These are phyloP conservation scores for Cyrtodaria siliqua DNA, from an alignment of 2,888 invertebrate genomes.

Conservation along the genomic window DNA sequence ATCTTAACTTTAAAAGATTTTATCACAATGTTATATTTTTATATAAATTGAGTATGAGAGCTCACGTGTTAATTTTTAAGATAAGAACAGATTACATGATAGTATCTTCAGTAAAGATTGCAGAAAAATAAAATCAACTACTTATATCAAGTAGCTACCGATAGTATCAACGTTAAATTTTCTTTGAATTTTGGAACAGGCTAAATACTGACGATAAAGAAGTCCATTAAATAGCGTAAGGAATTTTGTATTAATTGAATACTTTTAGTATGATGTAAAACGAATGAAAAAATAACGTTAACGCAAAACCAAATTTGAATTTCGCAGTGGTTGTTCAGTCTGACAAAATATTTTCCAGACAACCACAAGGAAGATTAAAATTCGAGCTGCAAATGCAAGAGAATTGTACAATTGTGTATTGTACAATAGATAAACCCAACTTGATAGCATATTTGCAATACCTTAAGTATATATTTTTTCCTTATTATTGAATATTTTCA, in stretches of 20 bases:
- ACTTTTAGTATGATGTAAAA: constrained; percentile 13
- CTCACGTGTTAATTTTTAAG: constrained; percentile 55
- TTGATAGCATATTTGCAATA: no score
- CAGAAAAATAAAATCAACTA: constrained; percentile 29
- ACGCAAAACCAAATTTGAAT: no score
- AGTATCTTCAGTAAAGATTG: constrained; percentile 42
- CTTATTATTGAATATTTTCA: no score
- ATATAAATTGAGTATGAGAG: constrained; percentile 40
- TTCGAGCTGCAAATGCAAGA: no score
- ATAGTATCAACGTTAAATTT: constrained; percentile 39
- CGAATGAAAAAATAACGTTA: not conserved
- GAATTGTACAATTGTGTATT: no score
- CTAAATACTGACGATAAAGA: constrained; percentile 25
- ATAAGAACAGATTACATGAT: constrained; percentile 54
- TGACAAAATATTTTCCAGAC: no score
- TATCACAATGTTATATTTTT: constrained; percentile 24
- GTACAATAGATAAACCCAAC: no score
- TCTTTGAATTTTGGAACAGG: constrained; percentile 42
- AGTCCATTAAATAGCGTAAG: constrained; percentile 27
- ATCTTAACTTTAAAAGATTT: constrained; percentile 1
- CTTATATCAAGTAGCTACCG: constrained; percentile 30
- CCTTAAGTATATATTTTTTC: no score
- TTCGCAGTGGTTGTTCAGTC: no score
- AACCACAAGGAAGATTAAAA: no score
- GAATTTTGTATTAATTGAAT: constrained; percentile 42